A percentile compares a stretch with the other conserved stretches of the same genome.
Evolutionary conservation across 2,113 vertebrate genomes (phyloP).

Genomic region (Mugil cephalus): DNA sequence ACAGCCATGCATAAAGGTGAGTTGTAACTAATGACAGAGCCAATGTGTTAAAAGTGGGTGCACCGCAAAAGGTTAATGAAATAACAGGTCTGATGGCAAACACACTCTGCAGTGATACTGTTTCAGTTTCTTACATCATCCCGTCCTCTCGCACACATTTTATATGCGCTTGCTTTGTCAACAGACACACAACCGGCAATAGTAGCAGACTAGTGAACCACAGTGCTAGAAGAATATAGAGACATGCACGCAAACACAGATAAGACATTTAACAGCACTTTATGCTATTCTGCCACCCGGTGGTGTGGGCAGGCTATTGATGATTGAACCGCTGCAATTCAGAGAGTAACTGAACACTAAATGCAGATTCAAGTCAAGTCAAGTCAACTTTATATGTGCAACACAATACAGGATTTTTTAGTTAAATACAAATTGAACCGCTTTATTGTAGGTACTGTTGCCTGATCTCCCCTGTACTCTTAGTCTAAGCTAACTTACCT

Average conservation of each 20-base stretch:
- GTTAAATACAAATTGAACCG: no score
- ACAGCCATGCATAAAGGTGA: slow-evolving; percentile 10
- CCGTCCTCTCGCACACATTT: neutral
- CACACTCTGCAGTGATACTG: slow-evolving; percentile 5
- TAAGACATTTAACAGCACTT: neutral
- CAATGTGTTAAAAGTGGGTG: neutral
- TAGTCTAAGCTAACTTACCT: no score
- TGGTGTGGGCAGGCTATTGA: slow-evolving; percentile 13
- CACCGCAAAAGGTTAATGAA: neutral
- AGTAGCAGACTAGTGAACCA: neutral
- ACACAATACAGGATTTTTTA: no score
- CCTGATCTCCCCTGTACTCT: no score
- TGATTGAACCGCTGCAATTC: neutral
- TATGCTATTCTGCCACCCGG: slow-evolving; percentile 21
- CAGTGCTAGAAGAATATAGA: neutral
- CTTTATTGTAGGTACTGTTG: no score
- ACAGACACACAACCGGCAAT: neutral
- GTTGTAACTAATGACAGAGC: neutral
- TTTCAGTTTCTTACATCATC: slow-evolving; percentile 56
- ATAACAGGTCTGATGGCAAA: slow-evolving; percentile 24
- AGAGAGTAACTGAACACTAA: neutral
- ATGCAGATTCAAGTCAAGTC: no score
- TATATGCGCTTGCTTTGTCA: slow-evolving; percentile 7
- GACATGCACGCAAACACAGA: neutral
- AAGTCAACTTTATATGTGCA: no score